phyloP scores from a whole-genome alignment of 2,797 vertebrate genomes.

The Buceros bicornis region DNA sequence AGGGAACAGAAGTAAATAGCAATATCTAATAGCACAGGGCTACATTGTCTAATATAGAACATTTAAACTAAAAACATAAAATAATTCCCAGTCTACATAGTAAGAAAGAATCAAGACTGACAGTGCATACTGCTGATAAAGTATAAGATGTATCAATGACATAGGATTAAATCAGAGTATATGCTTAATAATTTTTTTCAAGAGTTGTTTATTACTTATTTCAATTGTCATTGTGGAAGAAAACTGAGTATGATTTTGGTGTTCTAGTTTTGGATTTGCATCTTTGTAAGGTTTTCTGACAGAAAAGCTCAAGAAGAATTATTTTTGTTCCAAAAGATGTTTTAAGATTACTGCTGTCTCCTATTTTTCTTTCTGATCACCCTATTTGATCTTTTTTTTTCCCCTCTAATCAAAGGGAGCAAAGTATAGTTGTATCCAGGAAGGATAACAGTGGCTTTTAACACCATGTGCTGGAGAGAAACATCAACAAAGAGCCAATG shows the following conservation, averaged over 20 bases:
- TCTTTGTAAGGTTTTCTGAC: not conserved
- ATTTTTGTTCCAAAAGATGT: not conserved
- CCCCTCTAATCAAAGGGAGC: not conserved
- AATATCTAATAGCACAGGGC: not conserved
- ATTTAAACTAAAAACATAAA: not conserved
- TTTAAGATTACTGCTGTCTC: not conserved
- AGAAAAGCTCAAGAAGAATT: not conserved
- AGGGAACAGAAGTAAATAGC: not conserved
- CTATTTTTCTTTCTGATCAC: not conserved
- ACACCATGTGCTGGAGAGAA: rapidly evolving
- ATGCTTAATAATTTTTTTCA: rapidly evolving
- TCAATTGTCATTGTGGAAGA: not conserved
- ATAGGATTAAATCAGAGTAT: not conserved
- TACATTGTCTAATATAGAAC: not conserved
- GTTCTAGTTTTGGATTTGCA: not conserved
- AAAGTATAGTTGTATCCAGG: not conserved
- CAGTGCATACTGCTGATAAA: not conserved
- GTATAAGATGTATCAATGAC: not conserved
- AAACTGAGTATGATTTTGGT: not conserved
- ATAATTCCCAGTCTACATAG: rapidly evolving
- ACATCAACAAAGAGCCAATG: not conserved
- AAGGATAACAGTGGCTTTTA: not conserved
- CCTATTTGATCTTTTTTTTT: not conserved
- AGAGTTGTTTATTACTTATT: not conserved
- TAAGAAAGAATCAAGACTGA: not conserved